phyloP scores from a whole-genome alignment of 1,140 invertebrate genomes.

The Metopolophium dirhodum region DNA sequence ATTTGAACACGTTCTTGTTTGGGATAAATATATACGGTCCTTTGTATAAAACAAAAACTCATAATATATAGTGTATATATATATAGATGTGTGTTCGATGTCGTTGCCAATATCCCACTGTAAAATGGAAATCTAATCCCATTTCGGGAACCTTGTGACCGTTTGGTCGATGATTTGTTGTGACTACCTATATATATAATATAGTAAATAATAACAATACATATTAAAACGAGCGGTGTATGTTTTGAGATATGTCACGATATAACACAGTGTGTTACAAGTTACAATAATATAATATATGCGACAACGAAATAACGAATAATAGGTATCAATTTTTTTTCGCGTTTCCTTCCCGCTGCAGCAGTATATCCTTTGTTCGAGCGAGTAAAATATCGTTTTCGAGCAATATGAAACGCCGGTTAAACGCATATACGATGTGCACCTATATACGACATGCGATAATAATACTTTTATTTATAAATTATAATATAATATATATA shows the following conservation, averaged over 20 bases:
- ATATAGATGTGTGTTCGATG: background rate
- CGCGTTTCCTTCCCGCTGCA: background rate
- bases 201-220: background rate
- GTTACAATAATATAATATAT: background rate
- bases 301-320: background rate
- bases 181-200: background rate
- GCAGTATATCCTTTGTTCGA: background rate
- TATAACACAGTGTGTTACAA: background rate
- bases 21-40: background rate
- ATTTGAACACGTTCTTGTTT: conserved; percentile 12
- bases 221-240: background rate
- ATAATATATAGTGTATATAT: background rate
- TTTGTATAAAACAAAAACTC: background rate
- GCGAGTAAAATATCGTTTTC: conserved; percentile 26
- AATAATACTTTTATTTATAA: conserved; percentile 2
- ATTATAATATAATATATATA: background rate
- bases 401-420: background rate
- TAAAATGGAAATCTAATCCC: conserved; percentile 4
- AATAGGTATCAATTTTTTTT: background rate
- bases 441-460: background rate
- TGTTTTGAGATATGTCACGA: background rate
- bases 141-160: conserved; percentile 27
- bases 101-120: background rate
- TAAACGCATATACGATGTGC: background rate
- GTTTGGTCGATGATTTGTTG: conserved; percentile 47